phyloP scores from a whole-genome alignment of 23 tunicate genomes.

The Oikopleura dioica region DNA sequence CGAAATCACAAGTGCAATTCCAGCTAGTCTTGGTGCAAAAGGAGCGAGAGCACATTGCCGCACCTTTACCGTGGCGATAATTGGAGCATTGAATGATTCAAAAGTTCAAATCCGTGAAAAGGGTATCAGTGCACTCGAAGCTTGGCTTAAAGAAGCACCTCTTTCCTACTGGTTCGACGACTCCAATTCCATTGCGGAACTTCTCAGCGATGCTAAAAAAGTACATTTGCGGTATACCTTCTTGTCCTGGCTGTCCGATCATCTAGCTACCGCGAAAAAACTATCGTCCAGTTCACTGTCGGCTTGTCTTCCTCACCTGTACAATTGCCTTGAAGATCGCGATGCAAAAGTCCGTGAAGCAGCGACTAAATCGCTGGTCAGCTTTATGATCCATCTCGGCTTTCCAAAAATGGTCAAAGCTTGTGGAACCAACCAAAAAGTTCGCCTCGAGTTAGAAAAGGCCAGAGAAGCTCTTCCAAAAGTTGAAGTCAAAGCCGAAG shows the following conservation, averaged over 20 bases:
- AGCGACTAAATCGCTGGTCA: conserved; percentile 45
- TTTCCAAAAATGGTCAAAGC: conserved; percentile 33
- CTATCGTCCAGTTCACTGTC: conserved; percentile 28
- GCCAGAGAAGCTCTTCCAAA: background rate
- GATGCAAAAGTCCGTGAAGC: conserved; percentile 42
- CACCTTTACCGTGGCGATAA: conserved; percentile 19
- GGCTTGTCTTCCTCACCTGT: conserved; percentile 31
- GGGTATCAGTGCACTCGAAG: background rate
- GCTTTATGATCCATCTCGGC: conserved; percentile 39
- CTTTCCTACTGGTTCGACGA: background rate
- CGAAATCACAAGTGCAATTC: conserved; percentile 30
- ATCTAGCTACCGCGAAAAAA: conserved; percentile 20
- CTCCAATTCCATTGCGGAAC: background rate
- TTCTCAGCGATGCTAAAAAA: background rate
- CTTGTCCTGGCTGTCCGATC: conserved; percentile 45
- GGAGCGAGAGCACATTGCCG: conserved; percentile 23
- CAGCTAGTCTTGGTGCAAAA: conserved; percentile 40
- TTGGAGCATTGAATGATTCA: conserved; percentile 46
- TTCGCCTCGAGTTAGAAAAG: conserved; percentile 8
- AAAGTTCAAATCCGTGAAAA: conserved; percentile 21
- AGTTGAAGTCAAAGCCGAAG: background rate
- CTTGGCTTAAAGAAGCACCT: background rate
- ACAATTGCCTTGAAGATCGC: conserved; percentile 67
- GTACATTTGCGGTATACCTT: conserved; percentile 12
- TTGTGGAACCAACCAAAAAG: conserved; percentile 28